Percentiles rank a stretch among this genome's conserved stretches.
These are phyloP conservation scores for Vidua chalybeata DNA, from an alignment of 2,113 vertebrate genomes.

Conservation along the genomic window DNA sequence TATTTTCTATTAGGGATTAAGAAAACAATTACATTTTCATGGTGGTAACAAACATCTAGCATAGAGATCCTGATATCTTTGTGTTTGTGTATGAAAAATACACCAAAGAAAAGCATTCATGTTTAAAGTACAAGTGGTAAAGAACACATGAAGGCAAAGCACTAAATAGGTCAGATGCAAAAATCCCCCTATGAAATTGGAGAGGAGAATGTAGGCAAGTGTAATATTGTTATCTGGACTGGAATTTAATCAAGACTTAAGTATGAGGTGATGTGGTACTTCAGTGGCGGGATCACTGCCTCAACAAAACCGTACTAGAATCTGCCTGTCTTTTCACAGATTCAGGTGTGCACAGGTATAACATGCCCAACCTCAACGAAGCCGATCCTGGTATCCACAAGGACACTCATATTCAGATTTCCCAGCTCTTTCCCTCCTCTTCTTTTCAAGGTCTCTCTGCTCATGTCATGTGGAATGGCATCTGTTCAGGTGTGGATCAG, in stretches of 20 bases:
- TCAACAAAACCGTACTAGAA: conserved; percentile 31
- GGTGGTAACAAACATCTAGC: neutral
- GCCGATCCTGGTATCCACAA: neutral
- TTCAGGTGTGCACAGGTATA: conserved; percentile 32
- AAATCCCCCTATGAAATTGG: neutral
- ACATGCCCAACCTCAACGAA: neutral
- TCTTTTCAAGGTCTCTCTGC: conserved; percentile 28
- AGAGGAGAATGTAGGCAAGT: conserved; percentile 16
- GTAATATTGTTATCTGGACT: conserved; percentile 17
- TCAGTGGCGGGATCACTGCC: neutral
- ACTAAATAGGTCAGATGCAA: conserved; percentile 16
- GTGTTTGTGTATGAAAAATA: neutral
- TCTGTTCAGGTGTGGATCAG: conserved; percentile 33
- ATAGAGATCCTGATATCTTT: neutral
- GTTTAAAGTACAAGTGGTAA: conserved; percentile 3
- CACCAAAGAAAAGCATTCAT: neutral
- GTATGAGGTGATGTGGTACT: conserved; percentile 19
- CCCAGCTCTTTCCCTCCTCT: neutral
- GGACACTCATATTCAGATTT: conserved; percentile 7
- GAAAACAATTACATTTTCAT: neutral
- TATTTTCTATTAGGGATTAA: neutral
- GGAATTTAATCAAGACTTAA: conserved; percentile 43
- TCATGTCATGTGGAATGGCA: conserved; percentile 46
- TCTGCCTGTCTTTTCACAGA: conserved; percentile 33
- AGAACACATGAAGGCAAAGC: neutral